A percentile compares a stretch with the other conserved stretches of the same genome.
Conservation (phyloP, 2,113 vertebrate species). For the Pteronura brasiliensis region DNA sequence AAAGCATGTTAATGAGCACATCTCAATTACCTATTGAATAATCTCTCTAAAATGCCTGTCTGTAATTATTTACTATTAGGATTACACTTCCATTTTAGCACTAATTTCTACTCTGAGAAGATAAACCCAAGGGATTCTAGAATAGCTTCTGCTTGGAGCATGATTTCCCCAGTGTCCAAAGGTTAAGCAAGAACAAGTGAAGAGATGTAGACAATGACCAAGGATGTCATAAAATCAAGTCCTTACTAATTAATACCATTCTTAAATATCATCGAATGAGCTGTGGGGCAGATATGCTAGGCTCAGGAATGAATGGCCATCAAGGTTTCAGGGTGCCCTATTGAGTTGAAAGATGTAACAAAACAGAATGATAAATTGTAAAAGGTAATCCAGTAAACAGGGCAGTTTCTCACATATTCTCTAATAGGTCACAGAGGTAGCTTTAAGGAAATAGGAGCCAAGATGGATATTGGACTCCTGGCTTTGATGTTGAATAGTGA, state of each 20-base stretch:
- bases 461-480: not conserved
- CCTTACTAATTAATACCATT: constrained; percentile 1
- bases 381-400: not conserved
- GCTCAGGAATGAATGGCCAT: not conserved
- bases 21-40: constrained; percentile 48
- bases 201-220: not conserved
- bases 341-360: not conserved
- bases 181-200: constrained; percentile 33
- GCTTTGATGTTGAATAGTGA: not conserved
- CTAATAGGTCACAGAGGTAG: not conserved
- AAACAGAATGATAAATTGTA: constrained; percentile 11
- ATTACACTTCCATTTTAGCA: constrained; percentile 4
- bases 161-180: constrained; percentile 29
- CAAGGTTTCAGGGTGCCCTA: not conserved
- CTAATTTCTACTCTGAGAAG: constrained; percentile 20
- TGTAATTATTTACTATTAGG: constrained; percentile 52
- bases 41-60: constrained; percentile 28
- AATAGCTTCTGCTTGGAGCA: constrained; percentile 21
- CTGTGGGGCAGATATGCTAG: not conserved
- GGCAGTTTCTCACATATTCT: not conserved
- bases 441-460: not conserved
- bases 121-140: constrained; percentile 11
- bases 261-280: not conserved
- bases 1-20: constrained; percentile 37
- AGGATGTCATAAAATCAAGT: not conserved